Evolutionary conservation across 2,113 vertebrate genomes (phyloP).

Genomic region (Chamaea fasciata): DNA sequence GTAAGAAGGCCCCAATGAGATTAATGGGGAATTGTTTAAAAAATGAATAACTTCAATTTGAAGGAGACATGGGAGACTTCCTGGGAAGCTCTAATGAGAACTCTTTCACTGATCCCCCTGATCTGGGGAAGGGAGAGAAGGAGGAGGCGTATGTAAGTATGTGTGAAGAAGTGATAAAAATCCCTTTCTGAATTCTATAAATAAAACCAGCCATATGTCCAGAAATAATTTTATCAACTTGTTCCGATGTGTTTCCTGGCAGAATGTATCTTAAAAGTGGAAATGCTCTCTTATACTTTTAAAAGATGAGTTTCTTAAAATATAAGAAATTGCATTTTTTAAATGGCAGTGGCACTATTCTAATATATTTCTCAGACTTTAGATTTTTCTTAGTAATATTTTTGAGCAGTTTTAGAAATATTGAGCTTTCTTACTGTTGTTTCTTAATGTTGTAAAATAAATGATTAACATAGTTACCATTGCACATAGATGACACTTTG

Average conservation of each 20-base stretch:
- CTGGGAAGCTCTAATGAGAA: neutral
- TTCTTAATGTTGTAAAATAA: neutral
- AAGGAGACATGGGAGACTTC: neutral
- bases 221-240: neutral
- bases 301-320: neutral
- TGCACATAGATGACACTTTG: neutral
- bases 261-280: neutral
- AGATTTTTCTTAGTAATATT: neutral
- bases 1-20: neutral
- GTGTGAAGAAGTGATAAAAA: neutral
- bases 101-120: neutral
- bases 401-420: neutral
- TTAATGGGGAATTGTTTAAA: neutral
- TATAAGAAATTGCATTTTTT: neutral
- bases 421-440: neutral
- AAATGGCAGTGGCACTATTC: neutral
- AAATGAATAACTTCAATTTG: neutral
- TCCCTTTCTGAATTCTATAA: neutral
- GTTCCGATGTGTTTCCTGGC: neutral
- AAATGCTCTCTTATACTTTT: rapidly evolving
- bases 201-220: neutral
- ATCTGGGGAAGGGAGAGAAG: neutral
- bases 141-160: neutral
- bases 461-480: neutral
- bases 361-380: neutral